Base-by-base conservation (phyloP, 2,888 invertebrate species). In the Bimastos eiseni region DNA sequence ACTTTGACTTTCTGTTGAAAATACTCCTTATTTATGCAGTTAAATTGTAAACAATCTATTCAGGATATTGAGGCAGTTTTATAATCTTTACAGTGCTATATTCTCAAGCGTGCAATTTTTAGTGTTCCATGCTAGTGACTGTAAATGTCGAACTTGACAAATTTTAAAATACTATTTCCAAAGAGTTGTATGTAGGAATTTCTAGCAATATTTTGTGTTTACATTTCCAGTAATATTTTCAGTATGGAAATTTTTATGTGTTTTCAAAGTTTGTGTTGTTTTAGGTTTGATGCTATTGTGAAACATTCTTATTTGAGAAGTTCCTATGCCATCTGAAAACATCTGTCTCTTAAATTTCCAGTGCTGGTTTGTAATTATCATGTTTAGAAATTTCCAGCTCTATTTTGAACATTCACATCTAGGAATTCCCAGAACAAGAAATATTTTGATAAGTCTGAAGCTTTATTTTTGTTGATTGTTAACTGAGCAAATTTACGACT, bases 11-110 rank as follows among this genome's bases (percentile, higher is more conserved):
- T 70, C 70, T n/a, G 70, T 70, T 70, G 70, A 70, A 70, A 70
- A 70, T 70, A 70, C 70, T 70, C 70, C n/a, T 70, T n/a, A n/a
- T 70, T n/a, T 49, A 49, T 70, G 70, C 70, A n/a, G 70, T n/a
- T 70, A 70, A 70, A 70, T 70, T 30, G n/a, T 70, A n/a, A 70
- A 70, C 70, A n/a, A 70, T n/a, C 70, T 70, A 70, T 70, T 70
- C 70, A 70, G 70, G 70, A 70, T 70, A n/a, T 70, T 70, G 30
- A 8, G 13, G 70, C 70, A n/a, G 70, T 70, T 70, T 70, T 70
- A 70, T n/a, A 70, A 49, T 49, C 24, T 70, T 70, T n/a, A n/a
- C 8, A n/a, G 70, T 70, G 70, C 70, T 70, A 30, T 30, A 13
- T 8, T 70, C 13, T 70, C n/a, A 70, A 55, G n/a, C 13, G 70